Evolutionary conservation across 2,113 vertebrate genomes (phyloP).

Genomic region (Gymnorhina tibicen): DNA sequence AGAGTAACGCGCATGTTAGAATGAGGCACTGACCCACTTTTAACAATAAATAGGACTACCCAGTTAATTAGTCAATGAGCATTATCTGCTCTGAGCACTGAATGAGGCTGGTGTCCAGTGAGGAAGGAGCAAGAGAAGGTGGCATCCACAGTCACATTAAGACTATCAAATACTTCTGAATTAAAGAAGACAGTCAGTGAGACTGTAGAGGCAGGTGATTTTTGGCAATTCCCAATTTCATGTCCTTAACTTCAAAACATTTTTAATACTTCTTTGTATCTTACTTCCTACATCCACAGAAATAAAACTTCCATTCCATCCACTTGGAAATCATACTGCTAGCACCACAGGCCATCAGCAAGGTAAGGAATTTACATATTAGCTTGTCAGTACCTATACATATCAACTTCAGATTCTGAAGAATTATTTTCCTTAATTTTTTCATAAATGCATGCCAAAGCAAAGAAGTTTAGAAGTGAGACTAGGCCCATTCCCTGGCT

Average conservation of each 20-base stretch:
- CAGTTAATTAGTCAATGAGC: conserved; percentile 57
- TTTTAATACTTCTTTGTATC: not conserved
- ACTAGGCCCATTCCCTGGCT: not conserved
- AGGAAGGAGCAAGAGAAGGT: not conserved
- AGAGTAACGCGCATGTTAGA: conserved; percentile 34
- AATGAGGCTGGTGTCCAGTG: not conserved
- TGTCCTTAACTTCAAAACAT: not conserved
- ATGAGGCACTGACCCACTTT: conserved; percentile 61
- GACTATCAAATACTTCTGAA: not conserved
- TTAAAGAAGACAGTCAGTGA: not conserved
- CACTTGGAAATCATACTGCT: not conserved
- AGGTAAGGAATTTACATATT: not conserved
- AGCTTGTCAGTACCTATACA: not conserved
- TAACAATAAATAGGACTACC: conserved; percentile 54
- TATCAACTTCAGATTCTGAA: not conserved
- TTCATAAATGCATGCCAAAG: not conserved
- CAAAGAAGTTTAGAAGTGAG: not conserved
- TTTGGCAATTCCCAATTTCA: not conserved
- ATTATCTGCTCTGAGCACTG: conserved; percentile 2
- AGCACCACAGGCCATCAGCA: not conserved
- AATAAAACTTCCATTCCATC: not conserved
- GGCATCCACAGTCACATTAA: not conserved
- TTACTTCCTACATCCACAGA: not conserved
- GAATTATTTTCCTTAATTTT: not conserved
- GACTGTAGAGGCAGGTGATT: not conserved